These are phyloP conservation scores for Nycticebus coucang DNA, from an alignment of 2,113 vertebrate genomes.

Conservation along the genomic window DNA sequence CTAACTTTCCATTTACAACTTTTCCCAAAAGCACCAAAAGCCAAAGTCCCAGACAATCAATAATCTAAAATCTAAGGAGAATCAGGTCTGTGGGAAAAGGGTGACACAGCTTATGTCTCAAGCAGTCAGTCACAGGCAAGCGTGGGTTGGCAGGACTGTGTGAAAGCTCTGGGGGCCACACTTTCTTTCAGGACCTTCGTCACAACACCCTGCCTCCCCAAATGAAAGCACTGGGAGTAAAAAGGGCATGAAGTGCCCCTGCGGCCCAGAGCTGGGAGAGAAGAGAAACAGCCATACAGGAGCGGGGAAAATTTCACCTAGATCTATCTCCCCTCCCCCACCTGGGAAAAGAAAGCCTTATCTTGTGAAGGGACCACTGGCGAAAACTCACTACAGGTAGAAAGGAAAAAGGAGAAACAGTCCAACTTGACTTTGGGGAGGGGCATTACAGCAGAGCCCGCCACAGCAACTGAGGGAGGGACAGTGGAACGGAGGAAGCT, in stretches of 20 bases:
- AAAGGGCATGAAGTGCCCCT: neutral
- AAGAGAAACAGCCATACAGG: neutral
- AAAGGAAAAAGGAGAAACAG: neutral
- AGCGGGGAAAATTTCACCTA: neutral
- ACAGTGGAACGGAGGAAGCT: neutral
- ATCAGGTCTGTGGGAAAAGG: neutral
- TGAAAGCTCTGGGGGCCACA: neutral
- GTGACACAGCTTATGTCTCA: neutral
- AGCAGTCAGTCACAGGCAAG: neutral
- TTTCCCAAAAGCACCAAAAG: neutral
- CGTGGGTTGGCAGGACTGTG: neutral
- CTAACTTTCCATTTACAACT: neutral
- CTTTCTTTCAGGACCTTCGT: neutral
- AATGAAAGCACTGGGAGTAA: neutral
- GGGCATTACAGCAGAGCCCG: neutral
- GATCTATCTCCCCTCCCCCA: neutral
- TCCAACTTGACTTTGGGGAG: neutral
- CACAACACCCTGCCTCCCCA: neutral
- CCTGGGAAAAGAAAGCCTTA: neutral
- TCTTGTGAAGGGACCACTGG: too few species aligned
- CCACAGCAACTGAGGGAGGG: neutral
- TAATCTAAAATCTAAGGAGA: neutral
- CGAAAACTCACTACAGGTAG: neutral
- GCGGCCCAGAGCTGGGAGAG: neutral
- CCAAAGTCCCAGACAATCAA: neutral